These are phyloP conservation scores for Agrypnus murinus DNA, from an alignment of 2,888 invertebrate genomes.

Conservation along the genomic window DNA sequence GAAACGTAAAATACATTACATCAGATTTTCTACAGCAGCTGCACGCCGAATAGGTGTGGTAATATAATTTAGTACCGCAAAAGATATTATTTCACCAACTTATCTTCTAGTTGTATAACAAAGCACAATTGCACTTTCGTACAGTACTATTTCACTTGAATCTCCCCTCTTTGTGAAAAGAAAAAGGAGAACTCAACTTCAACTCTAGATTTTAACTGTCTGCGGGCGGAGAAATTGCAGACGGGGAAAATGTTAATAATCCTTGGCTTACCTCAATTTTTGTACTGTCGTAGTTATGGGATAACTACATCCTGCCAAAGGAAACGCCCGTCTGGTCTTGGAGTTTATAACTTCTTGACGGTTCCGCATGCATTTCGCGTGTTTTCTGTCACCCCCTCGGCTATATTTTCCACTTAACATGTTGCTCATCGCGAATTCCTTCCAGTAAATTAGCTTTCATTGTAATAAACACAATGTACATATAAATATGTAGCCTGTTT, in stretches of 20 bases:
- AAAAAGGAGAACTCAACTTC: too few relatives aligned
- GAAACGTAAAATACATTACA: conserved; percentile 21
- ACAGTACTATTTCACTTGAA: neutral
- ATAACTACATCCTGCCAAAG: conserved; percentile 28
- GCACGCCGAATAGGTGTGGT: conserved; percentile 22
- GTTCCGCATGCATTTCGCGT: conserved; percentile 11
- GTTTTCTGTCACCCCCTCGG: neutral
- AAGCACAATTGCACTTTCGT: conserved; percentile 10
- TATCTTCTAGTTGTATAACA: conserved; percentile 10
- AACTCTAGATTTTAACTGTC: too few relatives aligned
- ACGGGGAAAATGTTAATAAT: conserved; percentile 7
- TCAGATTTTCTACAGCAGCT: conserved; percentile 35
- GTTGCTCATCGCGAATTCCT: neutral
- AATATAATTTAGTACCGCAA: conserved; percentile 27
- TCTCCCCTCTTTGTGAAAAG: too few relatives aligned
- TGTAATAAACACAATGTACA: neutral
- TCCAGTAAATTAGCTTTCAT: conserved; percentile 13
- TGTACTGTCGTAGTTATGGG: conserved; percentile 18
- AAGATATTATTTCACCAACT: conserved; percentile 24
- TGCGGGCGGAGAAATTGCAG: neutral
- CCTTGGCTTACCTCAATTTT: conserved; percentile 9
- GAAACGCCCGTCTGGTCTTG: conserved; percentile 19
- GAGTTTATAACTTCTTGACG: conserved; percentile 1
- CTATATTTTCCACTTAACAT: neutral
- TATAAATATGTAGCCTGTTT: neutral